phyloP scores from a whole-genome alignment of 2,888 invertebrate genomes.

The Digitonthophagus gazella region DNA sequence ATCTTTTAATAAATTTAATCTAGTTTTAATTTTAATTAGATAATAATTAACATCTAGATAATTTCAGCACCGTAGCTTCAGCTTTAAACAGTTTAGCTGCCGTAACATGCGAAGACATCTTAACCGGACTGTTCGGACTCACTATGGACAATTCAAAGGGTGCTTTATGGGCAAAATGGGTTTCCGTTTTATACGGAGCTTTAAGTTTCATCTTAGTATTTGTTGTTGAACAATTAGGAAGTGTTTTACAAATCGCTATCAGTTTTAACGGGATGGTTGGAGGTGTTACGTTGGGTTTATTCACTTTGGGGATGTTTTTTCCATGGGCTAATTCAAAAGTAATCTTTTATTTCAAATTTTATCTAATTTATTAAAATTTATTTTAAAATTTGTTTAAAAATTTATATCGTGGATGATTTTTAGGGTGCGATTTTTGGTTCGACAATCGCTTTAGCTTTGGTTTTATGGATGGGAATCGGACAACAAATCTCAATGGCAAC shows the following conservation, averaged over 20 bases:
- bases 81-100: slow-evolving; percentile 91
- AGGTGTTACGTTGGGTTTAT: slow-evolving; percentile 83
- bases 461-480: slow-evolving; percentile 66
- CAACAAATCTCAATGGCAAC: slow-evolving; percentile 61
- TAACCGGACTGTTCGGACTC: slow-evolving; percentile 69
- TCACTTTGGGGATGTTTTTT: slow-evolving; percentile 84
- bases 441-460: slow-evolving; percentile 58
- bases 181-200: slow-evolving; percentile 68
- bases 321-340: slow-evolving; percentile 84
- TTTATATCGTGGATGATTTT: slow-evolving; percentile 24
- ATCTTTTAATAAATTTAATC: too few species aligned
- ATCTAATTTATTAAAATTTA: slow-evolving; percentile 9
- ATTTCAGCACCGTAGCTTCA: slow-evolving; percentile 87
- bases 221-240: slow-evolving; percentile 81
- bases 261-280: slow-evolving; percentile 89
- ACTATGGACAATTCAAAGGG: slow-evolving; percentile 73
- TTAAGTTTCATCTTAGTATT: slow-evolving; percentile 70
- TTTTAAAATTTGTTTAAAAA: too few species aligned
- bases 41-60: slow-evolving; percentile 31
- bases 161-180: slow-evolving; percentile 68
- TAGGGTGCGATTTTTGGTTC: slow-evolving; percentile 68
- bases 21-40: too few species aligned
- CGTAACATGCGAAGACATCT: slow-evolving; percentile 84
- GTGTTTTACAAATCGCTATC: slow-evolving; percentile 83
- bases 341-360: slow-evolving; percentile 33